Evolutionary conservation across 2,888 invertebrate genomes (phyloP), one percentile per base, ranked within the genome.

Genomic region (Orthosia cruda): DNA sequence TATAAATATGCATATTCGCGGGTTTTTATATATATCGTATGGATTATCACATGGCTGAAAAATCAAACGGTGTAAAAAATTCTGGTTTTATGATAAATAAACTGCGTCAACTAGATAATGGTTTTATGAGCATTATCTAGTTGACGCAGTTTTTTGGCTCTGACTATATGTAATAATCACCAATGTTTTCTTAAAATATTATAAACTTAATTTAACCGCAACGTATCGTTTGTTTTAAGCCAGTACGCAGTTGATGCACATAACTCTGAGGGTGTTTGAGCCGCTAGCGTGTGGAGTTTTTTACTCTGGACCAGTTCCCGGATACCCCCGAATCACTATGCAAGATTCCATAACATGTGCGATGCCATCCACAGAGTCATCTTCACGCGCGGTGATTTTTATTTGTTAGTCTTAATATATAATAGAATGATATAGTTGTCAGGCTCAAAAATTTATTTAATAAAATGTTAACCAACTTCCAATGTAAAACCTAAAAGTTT

Each of bases 281-380:
- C 3, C 3, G 16, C 0, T 0, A 4, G 32, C 32, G 32, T 66
- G 65, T 16, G 20, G 5, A 62, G 9, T 1, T 0, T 11, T 23
- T 11, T 62, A 47, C 62, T 20, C 20, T 23, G 11, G 4, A 15
- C 0, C 7, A 7, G 0, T 15, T 0, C 4, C 16, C 4, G 45
- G 15, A 16, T 4, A 4, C 16, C 2, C 16, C 40, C 40, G 15
- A 32, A 11, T 64, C 16, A 12, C 11, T 16, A 16, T 54, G 16
- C 3, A 1, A 20, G 12, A 40, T 54, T n/a, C 32, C 12, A 54
- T 20, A 40, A 54, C 54, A 5, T 65, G 65, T 20, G 65, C 65
- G 0, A n/a, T 11, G 5, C 1, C 32, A 20, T 9, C 11, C 3
- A 1, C 3, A 16, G 1, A 4, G 0, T 0, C 45, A n/a, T 32